Evolutionary conservation across 2,797 vertebrate genomes (phyloP).

Genomic region (Buceros bicornis): DNA sequence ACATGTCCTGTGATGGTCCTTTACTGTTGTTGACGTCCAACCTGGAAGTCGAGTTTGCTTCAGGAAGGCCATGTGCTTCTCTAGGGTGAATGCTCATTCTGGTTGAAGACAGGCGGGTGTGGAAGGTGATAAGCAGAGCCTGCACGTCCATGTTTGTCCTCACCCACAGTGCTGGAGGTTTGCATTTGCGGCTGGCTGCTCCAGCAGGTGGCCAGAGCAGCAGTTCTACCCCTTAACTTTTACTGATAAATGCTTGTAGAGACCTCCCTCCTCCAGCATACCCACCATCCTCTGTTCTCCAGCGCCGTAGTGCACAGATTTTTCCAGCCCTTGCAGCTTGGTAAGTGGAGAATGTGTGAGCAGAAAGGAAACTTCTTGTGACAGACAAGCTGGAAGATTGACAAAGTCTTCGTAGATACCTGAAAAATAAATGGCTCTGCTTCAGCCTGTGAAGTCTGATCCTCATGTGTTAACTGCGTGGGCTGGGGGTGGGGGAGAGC

Average conservation of each 20-base stretch:
- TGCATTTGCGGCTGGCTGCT: neutral
- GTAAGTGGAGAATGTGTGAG: neutral
- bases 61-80: rapidly evolving
- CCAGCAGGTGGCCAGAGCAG: neutral
- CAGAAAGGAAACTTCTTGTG: neutral
- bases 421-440: conserved; percentile 29
- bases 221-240: neutral
- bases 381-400: neutral
- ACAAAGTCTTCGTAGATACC: neutral
- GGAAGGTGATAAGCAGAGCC: neutral
- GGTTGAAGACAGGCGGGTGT: rapidly evolving
- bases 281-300: neutral
- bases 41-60: neutral
- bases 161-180: neutral
- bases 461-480: neutral
- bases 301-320: neutral
- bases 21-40: rapidly evolving
- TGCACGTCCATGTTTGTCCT: rapidly evolving
- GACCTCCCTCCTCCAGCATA: rapidly evolving
- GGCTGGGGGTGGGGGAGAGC: neutral
- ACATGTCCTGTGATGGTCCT: rapidly evolving
- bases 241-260: neutral
- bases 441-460: neutral
- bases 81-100: neutral
- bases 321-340: neutral